Base-by-base conservation (phyloP, 2,113 vertebrate species). In the Atlantisia rogersi region DNA sequence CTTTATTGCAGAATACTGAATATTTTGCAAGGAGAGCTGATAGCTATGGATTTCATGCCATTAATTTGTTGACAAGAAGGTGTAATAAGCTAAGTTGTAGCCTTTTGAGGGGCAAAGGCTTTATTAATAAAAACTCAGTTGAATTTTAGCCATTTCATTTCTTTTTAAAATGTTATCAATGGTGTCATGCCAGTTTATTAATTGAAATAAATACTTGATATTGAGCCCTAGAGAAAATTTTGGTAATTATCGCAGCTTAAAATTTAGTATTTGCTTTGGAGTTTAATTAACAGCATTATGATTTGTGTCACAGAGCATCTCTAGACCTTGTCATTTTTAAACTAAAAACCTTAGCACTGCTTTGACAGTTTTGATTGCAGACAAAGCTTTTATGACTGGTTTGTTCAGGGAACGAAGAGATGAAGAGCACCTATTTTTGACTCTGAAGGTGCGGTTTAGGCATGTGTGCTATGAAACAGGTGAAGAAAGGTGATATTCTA, bases 21-120 rank as follows among this genome's bases (percentile, higher is more conserved):
- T 92, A 93, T 91, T 97, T 96, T 97, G 13, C 84, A 78, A 59
- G 64, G 74, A n/a, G 4, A 90, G 14, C 29, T 85, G 82, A 86
- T 96, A 58, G 10, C 25, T 86, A 31, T 86, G 63, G 56, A 76
- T 70, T 82, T 93, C 12, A 71, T 58, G 65, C 18, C 83, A 88
- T 44, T 97, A 87, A 94, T 91, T 26, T 68, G 78, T 90, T 81
- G 86, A 59, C 46, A 88, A 44, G 37, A 71, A 92, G 84, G 90
- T 93, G 40, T 85, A 88, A 91, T 81, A 92, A 93, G 53, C 10
- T 78, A 56, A 93, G 16, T 40, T 88, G 40, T 56, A 78, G 44
- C 75, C 42, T 92, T 94, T 81, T 84, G 31, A 89, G 65, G 40
- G 74, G 28, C 53, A 82, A 94, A 68, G 40, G 26, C 73, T 86